Evolutionary conservation across 92 coral and sea anemone species (phyloP).

Genomic region (Phenganax stokvisi): DNA sequence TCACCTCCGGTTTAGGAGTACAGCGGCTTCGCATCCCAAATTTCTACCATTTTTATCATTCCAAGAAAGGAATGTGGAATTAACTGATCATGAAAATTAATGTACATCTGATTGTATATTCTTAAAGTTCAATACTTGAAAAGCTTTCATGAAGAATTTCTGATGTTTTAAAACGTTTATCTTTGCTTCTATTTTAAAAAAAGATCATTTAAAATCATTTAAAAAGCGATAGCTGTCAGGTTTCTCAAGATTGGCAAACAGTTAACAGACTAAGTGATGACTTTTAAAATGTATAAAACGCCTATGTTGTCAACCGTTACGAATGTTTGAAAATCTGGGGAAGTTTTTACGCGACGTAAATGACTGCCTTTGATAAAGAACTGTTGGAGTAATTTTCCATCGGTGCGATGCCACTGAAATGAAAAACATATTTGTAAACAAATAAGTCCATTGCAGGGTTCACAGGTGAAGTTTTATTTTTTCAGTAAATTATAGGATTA

Average conservation of each 20-base stretch:
- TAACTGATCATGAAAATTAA: not conserved
- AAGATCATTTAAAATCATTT: not conserved
- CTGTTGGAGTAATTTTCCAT: constrained; percentile 69
- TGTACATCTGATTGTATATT: not conserved
- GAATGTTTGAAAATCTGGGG: constrained; percentile 71
- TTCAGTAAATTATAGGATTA: not conserved
- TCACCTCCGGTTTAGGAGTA: constrained; percentile 60
- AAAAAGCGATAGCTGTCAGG: not conserved
- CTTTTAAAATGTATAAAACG: constrained; percentile 66
- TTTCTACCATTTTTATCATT: constrained; percentile 72
- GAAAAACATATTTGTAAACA: not conserved
- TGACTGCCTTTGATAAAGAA: constrained; percentile 79
- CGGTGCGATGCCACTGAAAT: constrained; percentile 79
- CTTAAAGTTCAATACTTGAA: not conserved
- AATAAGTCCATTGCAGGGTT: not conserved
- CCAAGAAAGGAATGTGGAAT: constrained; percentile 73
- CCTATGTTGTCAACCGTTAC: constrained; percentile 83
- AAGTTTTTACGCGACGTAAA: constrained; percentile 61
- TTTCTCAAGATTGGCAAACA: not conserved
- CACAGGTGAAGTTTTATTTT: not conserved
- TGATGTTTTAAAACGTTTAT: no score
- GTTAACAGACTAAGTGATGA: constrained; percentile 28
- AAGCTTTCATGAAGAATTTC: no score
- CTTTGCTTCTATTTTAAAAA: not conserved
- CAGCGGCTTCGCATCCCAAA: constrained; percentile 70